Evolutionary conservation across 2,797 vertebrate species (phyloP).

Genomic region (Periparus ater): DNA sequence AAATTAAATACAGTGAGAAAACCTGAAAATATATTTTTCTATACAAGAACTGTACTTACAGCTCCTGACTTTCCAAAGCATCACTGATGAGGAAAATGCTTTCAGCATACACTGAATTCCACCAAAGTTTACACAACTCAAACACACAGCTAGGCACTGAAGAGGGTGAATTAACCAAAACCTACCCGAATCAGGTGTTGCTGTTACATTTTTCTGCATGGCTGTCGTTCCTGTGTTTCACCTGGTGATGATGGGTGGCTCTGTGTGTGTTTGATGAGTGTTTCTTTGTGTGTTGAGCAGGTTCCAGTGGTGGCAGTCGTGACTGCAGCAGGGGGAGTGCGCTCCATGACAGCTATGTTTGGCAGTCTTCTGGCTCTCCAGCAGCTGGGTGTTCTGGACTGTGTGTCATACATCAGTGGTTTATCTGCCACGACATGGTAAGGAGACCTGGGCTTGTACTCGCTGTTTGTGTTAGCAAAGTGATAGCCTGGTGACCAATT

Average conservation of each 20-base stretch:
- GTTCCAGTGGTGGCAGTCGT: slow-evolving; percentile 81
- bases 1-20: neutral
- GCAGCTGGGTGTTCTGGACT: slow-evolving; percentile 80
- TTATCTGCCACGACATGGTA: slow-evolving; percentile 89
- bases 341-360: slow-evolving; percentile 81
- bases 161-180: neutral
- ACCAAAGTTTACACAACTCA: neutral
- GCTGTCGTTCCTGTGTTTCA: neutral
- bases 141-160: neutral
- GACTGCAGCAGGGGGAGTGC: slow-evolving; percentile 81
- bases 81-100: neutral
- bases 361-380: slow-evolving; percentile 82
- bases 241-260: neutral
- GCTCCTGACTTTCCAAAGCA: neutral
- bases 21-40: neutral
- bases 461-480: neutral
- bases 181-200: neutral
- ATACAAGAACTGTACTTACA: neutral
- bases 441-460: neutral
- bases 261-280: neutral
- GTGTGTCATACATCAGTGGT: slow-evolving; percentile 81
- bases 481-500: neutral
- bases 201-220: neutral
- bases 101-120: neutral
- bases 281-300: slow-evolving; percentile 63